A percentile compares a stretch with the other conserved stretches of the same genome.
phyloP scores from a whole-genome alignment of 2,797 vertebrate species.

The Schizopygopsis malacanthus region DNA sequence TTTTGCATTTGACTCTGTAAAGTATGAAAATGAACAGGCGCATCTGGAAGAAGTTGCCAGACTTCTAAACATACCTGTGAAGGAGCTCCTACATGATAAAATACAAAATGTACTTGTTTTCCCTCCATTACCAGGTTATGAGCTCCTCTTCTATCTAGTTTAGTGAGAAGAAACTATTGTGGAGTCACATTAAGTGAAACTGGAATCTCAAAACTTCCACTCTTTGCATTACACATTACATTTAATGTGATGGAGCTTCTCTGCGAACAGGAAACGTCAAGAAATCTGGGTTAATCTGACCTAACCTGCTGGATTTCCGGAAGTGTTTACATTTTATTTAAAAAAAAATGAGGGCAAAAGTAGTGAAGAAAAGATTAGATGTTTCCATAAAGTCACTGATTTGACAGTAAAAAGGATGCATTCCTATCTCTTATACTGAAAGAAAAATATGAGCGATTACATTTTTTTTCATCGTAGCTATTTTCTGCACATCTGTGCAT shows the following conservation, averaged over 20 bases:
- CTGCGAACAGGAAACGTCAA: slow-evolving; percentile 55
- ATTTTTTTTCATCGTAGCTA: not conserved
- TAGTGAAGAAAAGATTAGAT: slow-evolving; percentile 35
- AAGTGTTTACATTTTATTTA: slow-evolving; percentile 46
- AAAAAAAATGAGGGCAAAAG: slow-evolving; percentile 33
- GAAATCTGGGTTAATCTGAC: slow-evolving; percentile 58
- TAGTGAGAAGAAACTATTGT: not conserved
- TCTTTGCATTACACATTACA: not conserved
- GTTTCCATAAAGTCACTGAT: slow-evolving; percentile 46
- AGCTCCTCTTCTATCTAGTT: not conserved
- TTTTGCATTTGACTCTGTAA: slow-evolving; percentile 30
- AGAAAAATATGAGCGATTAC: not conserved
- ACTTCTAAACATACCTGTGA: slow-evolving; percentile 22
- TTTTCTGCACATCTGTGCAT: not conserved
- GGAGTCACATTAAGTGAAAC: not conserved
- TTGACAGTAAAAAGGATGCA: slow-evolving; percentile 1
- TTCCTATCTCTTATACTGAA: not conserved
- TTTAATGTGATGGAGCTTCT: slow-evolving; percentile 41
- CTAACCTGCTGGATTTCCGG: slow-evolving; percentile 64
- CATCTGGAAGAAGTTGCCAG: slow-evolving; percentile 42
- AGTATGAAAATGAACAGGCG: slow-evolving; percentile 45
- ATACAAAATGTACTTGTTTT: slow-evolving; percentile 41
- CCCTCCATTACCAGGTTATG: slow-evolving; percentile 25
- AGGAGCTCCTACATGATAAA: slow-evolving; percentile 19
- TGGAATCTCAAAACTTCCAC: not conserved